Base-by-base conservation (phyloP, 2,113 vertebrate species). In the Pongo pygmaeus region DNA sequence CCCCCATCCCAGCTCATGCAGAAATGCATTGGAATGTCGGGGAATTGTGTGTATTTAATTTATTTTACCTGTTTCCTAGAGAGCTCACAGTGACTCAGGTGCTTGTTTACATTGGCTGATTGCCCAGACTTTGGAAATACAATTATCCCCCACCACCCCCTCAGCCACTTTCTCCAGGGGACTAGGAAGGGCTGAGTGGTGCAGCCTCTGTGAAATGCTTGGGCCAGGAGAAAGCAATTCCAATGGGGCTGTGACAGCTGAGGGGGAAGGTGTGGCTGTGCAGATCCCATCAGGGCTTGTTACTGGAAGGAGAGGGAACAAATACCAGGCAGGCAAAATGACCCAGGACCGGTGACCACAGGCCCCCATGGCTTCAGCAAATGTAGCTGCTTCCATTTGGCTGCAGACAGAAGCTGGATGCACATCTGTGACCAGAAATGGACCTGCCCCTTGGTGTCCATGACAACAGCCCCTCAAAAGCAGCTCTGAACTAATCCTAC, bases 391-490 rank as follows among this genome's bases (percentile, higher is more conserved):
- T 43, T 5, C 20, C 27, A 10, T 6, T 8, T 40, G 52, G 18
- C n/a, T 1, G 18, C 0, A 6, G 25, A 17, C 0, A 6, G 67
- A 38, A 0, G 8, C 10, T 7, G n/a, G 20, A n/a, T 14, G 2
- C 67, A 89, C 13, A 18, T 16, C 40, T 46, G 18, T 1, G 13
- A 61, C 67, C 17, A 16, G 40, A 55, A 3, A 5, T 11, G 35
- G 8, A 9, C 35, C 20, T 32, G 14, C 67, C 43, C 12, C 84
- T 32, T 5, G 40, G n/a, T 3, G 35, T 48, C 13, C 74, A 2
- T 69, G 74, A 46, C 6, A 1, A 17, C 6, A 8, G 75, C 43
- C 43, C 6, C 75, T n/a, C 5, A 11, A 35, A 57, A 67, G 16
- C 64, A 50, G 32, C 40, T 46, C 69, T 46, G 67, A 80, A 17